Conservation (phyloP, 2,797 vertebrate species). For the Halcyon chelicuti region DNA sequence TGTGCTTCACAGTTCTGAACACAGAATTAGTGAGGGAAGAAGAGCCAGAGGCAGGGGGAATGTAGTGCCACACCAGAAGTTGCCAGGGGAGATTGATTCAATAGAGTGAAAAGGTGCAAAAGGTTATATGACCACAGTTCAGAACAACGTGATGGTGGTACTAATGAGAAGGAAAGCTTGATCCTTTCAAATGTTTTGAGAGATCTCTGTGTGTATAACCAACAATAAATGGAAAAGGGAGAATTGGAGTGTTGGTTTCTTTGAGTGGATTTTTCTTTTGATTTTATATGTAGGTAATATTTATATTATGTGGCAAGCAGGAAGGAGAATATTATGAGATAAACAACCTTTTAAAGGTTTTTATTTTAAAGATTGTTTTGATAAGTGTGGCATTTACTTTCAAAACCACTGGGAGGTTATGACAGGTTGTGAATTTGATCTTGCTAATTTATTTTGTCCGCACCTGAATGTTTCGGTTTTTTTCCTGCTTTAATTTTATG, state of each 20-base stretch:
- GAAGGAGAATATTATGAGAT: neutral
- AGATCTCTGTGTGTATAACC: neutral
- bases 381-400: slow-evolving; percentile 20
- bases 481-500: slow-evolving; percentile 1
- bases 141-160: neutral
- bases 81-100: slow-evolving; percentile 66
- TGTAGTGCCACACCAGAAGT: slow-evolving; percentile 40
- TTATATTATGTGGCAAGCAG: neutral
- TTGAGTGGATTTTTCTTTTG: slow-evolving; percentile 49
- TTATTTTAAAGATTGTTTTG: slow-evolving; percentile 59
- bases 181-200: slow-evolving; percentile 18
- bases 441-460: slow-evolving; percentile 37
- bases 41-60: slow-evolving; percentile 35
- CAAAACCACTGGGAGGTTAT: slow-evolving; percentile 19
- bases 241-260: neutral
- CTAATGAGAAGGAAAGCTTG: slow-evolving; percentile 27
- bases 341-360: slow-evolving; percentile 28
- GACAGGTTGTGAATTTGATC: neutral
- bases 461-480: neutral
- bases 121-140: slow-evolving; percentile 26
- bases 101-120: slow-evolving; percentile 55
- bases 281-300: neutral
- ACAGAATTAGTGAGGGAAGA: slow-evolving; percentile 72
- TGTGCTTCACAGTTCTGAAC: slow-evolving; percentile 79
- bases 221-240: slow-evolving; percentile 5